A percentile compares a stretch with the other conserved stretches of the same genome.
phyloP scores from a whole-genome alignment of 2,113 vertebrate species.

The Ailuropoda melanoleuca region DNA sequence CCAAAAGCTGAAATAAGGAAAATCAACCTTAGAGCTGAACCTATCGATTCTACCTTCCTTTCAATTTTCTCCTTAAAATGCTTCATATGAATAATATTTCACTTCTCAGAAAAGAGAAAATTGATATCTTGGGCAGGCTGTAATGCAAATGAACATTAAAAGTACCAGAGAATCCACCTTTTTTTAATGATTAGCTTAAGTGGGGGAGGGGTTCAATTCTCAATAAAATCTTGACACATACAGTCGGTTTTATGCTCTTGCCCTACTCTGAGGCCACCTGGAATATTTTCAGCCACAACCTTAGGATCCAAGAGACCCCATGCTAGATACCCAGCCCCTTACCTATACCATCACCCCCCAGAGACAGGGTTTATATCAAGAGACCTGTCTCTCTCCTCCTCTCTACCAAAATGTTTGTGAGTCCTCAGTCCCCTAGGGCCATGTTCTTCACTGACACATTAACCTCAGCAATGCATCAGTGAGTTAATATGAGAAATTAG shows the following conservation, averaged over 20 bases:
- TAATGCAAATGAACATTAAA: conserved; percentile 83
- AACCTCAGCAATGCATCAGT: neutral
- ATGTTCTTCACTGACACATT: neutral
- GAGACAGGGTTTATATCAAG: neutral
- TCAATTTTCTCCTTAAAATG: conserved; percentile 79
- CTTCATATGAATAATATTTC: conserved; percentile 78
- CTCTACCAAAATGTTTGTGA: neutral
- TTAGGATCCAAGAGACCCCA: neutral
- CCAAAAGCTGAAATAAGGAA: conserved; percentile 59
- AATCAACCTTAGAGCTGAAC: conserved; percentile 75
- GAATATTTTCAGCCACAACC: neutral
- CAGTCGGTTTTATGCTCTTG: neutral
- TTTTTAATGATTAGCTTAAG: conserved; percentile 62
- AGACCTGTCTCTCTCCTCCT: neutral
- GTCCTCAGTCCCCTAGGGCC: neutral
- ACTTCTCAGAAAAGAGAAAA: conserved; percentile 70
- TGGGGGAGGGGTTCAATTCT: neutral
- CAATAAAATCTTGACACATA: neutral
- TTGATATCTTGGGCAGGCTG: conserved; percentile 54
- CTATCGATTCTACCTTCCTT: conserved; percentile 73
- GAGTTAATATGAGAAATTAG: neutral
- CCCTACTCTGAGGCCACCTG: neutral
- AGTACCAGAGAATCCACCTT: conserved; percentile 78
- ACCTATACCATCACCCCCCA: accelerated
- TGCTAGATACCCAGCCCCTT: neutral